phyloP scores from a whole-genome alignment of 1,140 invertebrate genomes.

The Dinoponera quadriceps region DNA sequence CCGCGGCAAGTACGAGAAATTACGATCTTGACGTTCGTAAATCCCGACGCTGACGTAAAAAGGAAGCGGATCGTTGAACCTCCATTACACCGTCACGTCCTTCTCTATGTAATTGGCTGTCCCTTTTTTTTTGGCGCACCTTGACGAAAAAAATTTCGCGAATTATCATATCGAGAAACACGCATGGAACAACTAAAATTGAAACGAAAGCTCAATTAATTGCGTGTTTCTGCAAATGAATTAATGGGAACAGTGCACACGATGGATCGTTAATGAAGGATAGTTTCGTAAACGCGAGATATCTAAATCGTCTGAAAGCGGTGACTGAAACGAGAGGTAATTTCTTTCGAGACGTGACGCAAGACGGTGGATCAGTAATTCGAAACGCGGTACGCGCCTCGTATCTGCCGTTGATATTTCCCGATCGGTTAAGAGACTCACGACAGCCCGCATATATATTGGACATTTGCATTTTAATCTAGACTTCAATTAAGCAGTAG shows the following conservation, averaged over 20 bases:
- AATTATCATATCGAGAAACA: neutral
- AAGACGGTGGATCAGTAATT: neutral
- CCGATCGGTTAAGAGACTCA: conserved; percentile 25
- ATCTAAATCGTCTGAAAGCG: too few relatives aligned
- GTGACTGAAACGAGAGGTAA: neutral
- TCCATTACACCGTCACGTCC: conserved; percentile 21
- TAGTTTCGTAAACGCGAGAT: too few relatives aligned
- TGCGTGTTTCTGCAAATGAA: conserved; percentile 8
- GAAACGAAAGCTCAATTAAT: too few relatives aligned
- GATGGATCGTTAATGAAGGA: too few relatives aligned
- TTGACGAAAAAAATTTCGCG: too few relatives aligned
- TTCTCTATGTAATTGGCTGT: neutral
- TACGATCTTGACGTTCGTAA: conserved; percentile 25
- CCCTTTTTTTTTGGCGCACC: neutral
- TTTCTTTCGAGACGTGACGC: neutral
- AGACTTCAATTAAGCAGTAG: conserved; percentile 52
- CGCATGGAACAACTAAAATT: too few relatives aligned
- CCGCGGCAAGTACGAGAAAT: conserved; percentile 25
- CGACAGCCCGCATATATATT: conserved; percentile 48
- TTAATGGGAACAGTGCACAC: too few relatives aligned
- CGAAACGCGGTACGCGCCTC: conserved; percentile 3
- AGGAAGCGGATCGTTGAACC: conserved; percentile 22
- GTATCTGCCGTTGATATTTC: conserved; percentile 18
- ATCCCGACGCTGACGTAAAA: conserved; percentile 27
- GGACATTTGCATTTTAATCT: conserved; percentile 64